Percentiles rank a stretch among this genome's conserved stretches.
Conservation (phyloP, 1,140 invertebrate species). For the Mylabris phalerata region DNA sequence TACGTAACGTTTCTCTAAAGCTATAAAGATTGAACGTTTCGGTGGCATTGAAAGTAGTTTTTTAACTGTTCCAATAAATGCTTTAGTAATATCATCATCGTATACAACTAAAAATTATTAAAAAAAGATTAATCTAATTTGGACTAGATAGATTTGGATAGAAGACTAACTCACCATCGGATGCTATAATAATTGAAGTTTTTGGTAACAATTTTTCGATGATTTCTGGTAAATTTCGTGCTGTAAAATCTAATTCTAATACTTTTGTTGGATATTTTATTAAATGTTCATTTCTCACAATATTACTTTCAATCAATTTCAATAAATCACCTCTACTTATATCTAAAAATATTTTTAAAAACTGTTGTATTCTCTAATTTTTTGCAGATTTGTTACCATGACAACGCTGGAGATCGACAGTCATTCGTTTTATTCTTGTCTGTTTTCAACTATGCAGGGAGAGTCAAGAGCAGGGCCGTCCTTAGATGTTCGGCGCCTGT, state of each 20-base stretch:
- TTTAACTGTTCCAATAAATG: conserved; percentile 68
- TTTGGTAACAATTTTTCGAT: conserved; percentile 48
- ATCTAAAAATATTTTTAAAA: conserved; percentile 50
- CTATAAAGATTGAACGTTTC: conserved; percentile 63
- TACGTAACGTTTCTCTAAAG: conserved; percentile 80
- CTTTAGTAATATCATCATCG: conserved; percentile 75
- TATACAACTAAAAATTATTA: conserved; percentile 68
- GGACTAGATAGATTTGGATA: no score
- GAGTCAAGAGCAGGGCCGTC: no score
- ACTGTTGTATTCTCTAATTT: no score
- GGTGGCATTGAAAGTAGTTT: conserved; percentile 55
- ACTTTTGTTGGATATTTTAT: conserved; percentile 47
- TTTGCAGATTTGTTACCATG: no score
- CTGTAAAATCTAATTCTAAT: conserved; percentile 62
- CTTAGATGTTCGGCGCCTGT: no score
- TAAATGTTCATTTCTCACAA: conserved; percentile 55
- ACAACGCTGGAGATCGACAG: no score
- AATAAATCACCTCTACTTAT: conserved; percentile 69
- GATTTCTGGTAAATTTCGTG: conserved; percentile 48
- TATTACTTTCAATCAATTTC: conserved; percentile 62
- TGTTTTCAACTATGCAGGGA: no score
- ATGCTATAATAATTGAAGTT: conserved; percentile 62
- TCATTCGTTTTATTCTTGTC: no score
- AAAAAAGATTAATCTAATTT: not conserved
- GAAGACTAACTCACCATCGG: conserved; percentile 57